These are phyloP conservation scores for Triops longicaudatus DNA, from an alignment of 1,140 invertebrate genomes.

Conservation along the genomic window DNA sequence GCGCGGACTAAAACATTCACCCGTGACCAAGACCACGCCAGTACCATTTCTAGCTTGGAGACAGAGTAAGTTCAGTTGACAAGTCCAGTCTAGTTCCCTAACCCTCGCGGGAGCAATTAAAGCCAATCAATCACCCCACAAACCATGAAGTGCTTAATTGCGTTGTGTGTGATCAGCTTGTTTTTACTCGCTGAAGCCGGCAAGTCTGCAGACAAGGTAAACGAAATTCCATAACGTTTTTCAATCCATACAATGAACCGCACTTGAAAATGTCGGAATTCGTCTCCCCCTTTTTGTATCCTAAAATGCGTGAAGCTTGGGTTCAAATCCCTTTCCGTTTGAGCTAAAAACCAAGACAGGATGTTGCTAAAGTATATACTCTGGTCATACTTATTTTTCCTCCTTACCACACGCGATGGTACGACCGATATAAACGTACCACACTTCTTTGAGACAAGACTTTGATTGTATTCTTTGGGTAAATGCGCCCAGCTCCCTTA, in stretches of 20 bases:
- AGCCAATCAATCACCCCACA: neutral
- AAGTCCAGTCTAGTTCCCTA: neutral
- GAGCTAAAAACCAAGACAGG: neutral
- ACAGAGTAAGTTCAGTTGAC: neutral
- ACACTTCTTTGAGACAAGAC: too few relatives aligned
- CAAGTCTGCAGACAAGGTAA: neutral
- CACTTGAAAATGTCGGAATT: neutral
- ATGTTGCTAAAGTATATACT: neutral
- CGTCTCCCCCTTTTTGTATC: neutral
- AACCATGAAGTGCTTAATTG: neutral
- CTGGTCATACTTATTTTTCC: neutral
- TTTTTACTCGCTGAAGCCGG: neutral
- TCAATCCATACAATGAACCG: too few relatives aligned
- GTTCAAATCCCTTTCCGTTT: neutral
- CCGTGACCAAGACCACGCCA: neutral
- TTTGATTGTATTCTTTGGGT: too few relatives aligned
- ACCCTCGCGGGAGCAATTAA: neutral
- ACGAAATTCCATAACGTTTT: neutral
- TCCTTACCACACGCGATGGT: too few relatives aligned
- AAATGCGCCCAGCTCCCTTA: too few relatives aligned
- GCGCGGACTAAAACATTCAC: slow-evolving; percentile 3
- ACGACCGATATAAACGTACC: too few relatives aligned
- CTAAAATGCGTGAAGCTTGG: neutral
- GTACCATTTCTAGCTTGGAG: neutral
- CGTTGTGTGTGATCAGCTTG: slow-evolving; percentile 10